These are phyloP conservation scores for Nyctibius grandis DNA, from an alignment of 2,797 vertebrate species.

Conservation along the genomic window DNA sequence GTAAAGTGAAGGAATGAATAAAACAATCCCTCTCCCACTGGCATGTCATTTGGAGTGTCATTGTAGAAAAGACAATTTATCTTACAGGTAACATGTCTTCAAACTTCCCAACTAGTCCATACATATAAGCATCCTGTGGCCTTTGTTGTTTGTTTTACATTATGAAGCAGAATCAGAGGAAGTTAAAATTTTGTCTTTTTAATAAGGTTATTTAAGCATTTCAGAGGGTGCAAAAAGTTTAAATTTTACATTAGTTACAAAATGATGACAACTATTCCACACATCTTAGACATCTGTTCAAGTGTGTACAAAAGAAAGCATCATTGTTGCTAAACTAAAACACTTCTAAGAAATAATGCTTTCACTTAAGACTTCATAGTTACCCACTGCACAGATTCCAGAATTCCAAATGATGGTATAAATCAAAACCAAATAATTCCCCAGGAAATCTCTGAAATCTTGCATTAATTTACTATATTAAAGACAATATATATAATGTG, in stretches of 20 bases:
- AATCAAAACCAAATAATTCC: neutral
- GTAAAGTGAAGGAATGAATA: neutral
- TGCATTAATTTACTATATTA: constrained; percentile 13
- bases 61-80: neutral
- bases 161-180: neutral
- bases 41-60: neutral
- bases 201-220: neutral
- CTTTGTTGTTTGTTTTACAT: neutral
- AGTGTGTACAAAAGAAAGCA: neutral
- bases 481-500: neutral
- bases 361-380: neutral
- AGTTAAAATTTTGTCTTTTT: neutral
- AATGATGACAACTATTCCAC: neutral
- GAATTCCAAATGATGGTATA: neutral
- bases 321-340: neutral
- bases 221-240: neutral
- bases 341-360: neutral
- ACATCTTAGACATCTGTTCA: neutral
- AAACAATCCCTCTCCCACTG: neutral
- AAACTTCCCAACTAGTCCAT: neutral
- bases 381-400: neutral
- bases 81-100: neutral
- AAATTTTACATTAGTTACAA: neutral
- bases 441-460: constrained; percentile 8
- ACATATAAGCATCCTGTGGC: neutral